phyloP scores from a whole-genome alignment of 2,113 vertebrate genomes.

The Ceratotherium simum region DNA sequence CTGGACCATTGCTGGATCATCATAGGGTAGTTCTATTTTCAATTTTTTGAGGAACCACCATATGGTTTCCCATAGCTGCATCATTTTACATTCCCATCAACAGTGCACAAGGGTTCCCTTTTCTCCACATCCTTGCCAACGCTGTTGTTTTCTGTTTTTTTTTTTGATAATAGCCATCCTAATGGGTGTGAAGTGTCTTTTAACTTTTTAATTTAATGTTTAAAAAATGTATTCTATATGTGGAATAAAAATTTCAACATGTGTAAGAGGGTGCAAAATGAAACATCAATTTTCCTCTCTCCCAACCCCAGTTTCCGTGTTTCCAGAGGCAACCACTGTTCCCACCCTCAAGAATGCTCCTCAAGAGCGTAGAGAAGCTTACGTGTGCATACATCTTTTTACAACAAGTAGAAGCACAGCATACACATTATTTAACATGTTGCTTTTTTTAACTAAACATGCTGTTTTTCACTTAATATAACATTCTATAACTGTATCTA shows the following conservation, averaged over 20 bases:
- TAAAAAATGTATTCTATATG: not conserved
- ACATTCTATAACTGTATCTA: not conserved
- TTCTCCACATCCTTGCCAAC: not conserved
- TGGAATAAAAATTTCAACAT: not conserved
- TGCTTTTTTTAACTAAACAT: not conserved
- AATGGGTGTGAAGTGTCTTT: not conserved
- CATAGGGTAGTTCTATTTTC: not conserved
- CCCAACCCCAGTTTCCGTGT: not conserved
- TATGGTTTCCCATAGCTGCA: fast-evolving
- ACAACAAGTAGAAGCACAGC: not conserved
- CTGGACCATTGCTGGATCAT: not conserved
- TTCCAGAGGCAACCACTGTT: not conserved
- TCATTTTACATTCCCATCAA: not conserved
- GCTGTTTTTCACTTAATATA: not conserved
- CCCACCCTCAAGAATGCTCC: not conserved
- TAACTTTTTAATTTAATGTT: not conserved
- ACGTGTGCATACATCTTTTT: not conserved
- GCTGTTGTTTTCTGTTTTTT: not conserved
- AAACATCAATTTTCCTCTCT: not conserved
- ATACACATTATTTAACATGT: not conserved
- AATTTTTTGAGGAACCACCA: not conserved
- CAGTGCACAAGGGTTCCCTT: not conserved
- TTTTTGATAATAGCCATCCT: not conserved
- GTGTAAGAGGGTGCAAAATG: fast-evolving
- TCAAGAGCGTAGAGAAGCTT: not conserved